These are phyloP conservation scores for Grammomys dolichurus DNA, from an alignment of 2,113 vertebrate genomes.

Conservation along the genomic window DNA sequence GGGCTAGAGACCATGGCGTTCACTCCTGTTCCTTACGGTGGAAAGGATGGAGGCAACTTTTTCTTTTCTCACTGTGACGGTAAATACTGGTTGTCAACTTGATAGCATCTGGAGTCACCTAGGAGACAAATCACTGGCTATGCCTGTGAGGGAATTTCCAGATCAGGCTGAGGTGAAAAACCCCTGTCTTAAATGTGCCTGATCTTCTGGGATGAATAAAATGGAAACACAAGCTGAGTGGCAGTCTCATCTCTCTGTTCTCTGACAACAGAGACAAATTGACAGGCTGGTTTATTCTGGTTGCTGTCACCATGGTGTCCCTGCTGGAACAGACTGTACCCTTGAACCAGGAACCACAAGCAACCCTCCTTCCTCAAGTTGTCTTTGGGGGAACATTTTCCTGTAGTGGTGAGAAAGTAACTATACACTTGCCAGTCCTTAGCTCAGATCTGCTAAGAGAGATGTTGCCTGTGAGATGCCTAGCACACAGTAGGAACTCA, in stretches of 20 bases:
- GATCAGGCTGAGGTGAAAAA: no score
- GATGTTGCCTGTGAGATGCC: not conserved
- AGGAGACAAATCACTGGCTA: not conserved
- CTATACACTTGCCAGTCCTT: not conserved
- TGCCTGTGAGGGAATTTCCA: not conserved
- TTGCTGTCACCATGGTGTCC: no score
- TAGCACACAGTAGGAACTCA: not conserved
- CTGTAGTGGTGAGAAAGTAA: not conserved
- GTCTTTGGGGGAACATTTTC: not conserved
- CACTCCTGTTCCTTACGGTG: not conserved
- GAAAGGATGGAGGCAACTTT: not conserved
- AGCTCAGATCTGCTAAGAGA: not conserved
- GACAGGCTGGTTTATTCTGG: no score
- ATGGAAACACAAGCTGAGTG: not conserved
- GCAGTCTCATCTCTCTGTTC: not conserved
- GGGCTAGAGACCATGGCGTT: accelerated
- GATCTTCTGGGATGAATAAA: not conserved
- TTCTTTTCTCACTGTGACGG: not conserved
- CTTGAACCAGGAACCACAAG: not conserved
- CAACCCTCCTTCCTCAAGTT: not conserved
- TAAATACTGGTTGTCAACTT: not conserved
- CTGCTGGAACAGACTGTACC: not conserved
- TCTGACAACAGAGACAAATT: no score
- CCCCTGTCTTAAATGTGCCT: not conserved
- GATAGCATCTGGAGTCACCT: not conserved